A percentile compares a stretch with the other conserved stretches of the same genome.
Conservation (phyloP, 1,140 invertebrate genomes). For the Cepaea nemoralis region DNA sequence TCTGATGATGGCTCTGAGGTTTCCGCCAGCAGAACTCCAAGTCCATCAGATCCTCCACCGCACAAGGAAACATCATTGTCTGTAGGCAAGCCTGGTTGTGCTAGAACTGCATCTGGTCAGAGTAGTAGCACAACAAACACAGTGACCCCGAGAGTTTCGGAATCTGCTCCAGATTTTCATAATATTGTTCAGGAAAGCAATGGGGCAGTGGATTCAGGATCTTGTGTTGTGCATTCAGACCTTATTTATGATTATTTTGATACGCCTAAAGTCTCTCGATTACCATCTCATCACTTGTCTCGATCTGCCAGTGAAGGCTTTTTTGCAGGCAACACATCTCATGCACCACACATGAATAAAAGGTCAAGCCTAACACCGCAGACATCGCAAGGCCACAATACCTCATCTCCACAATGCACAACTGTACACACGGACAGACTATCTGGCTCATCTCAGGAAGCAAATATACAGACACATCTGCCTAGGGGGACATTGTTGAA, state of each 20-base stretch:
- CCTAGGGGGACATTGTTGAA: neutral
- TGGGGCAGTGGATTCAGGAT: neutral
- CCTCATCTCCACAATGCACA: neutral
- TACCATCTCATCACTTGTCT: slow-evolving; percentile 20
- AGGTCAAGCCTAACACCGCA: neutral
- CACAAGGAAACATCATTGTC: slow-evolving; percentile 53
- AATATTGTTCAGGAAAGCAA: slow-evolving; percentile 9
- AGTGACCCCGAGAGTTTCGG: neutral
- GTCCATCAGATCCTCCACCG: slow-evolving; percentile 48
- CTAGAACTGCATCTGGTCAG: slow-evolving; percentile 39
- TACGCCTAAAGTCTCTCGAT: neutral
- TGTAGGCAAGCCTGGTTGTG: slow-evolving; percentile 44
- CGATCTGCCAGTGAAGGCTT: slow-evolving; percentile 31
- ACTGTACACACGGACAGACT: neutral
- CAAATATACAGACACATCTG: neutral
- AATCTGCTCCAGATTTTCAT: neutral
- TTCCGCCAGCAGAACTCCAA: neutral
- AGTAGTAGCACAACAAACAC: neutral
- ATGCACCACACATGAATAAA: neutral
- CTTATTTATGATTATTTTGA: neutral
- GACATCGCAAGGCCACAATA: neutral
- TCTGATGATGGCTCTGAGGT: slow-evolving; percentile 45
- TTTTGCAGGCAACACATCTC: slow-evolving; percentile 9
- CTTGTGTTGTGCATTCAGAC: neutral
- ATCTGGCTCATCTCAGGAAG: neutral